phyloP scores from a whole-genome alignment of 2,888 invertebrate genomes.

The Hirtodrosophila cameraria region DNA sequence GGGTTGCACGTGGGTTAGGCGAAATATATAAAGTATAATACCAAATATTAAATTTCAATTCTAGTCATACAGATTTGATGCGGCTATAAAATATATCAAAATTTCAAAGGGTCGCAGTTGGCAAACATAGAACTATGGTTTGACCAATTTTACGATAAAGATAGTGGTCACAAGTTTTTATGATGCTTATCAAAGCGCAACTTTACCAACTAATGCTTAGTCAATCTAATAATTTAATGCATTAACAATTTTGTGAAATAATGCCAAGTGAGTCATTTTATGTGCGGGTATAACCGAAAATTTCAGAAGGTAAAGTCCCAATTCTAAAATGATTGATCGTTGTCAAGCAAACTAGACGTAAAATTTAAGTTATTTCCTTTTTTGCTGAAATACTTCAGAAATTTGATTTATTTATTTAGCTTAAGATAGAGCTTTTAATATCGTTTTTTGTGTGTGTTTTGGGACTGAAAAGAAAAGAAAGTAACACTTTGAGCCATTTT shows the following conservation, averaged over 20 bases:
- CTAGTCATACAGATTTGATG: no score
- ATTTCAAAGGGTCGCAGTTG: no score
- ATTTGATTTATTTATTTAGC: no score
- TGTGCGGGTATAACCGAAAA: neutral
- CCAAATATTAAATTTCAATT: no score
- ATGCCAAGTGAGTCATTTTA: constrained; percentile 14
- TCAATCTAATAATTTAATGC: neutral
- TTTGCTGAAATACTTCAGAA: neutral
- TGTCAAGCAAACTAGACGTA: neutral
- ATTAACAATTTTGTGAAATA: constrained; percentile 25
- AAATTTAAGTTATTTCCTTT: neutral
- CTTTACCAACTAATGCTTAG: neutral
- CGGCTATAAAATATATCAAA: no score
- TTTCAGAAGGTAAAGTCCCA: neutral
- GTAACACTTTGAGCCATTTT: neutral
- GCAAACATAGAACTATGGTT: no score
- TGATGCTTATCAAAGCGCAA: neutral
- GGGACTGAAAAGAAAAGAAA: neutral
- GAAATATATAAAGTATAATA: no score
- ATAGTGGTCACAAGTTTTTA: neutral
- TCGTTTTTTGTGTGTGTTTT: neutral
- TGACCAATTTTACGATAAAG: no score
- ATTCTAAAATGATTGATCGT: constrained; percentile 1
- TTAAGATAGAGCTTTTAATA: no score
- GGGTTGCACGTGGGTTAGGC: no score